Conservation (phyloP, 2,888 invertebrate species). For the Hemaris fuciformis region DNA sequence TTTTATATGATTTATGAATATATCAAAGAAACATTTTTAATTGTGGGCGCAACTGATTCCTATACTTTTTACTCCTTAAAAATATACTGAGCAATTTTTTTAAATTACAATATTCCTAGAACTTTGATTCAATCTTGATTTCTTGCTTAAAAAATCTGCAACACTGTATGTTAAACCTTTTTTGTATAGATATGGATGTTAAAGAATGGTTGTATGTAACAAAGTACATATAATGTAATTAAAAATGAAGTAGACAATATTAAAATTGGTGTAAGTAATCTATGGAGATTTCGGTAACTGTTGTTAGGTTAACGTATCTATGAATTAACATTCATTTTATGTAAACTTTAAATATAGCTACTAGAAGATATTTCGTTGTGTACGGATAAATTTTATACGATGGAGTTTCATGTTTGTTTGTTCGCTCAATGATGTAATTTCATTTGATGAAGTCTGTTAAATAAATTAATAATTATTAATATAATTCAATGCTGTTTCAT, state of each 20-base stretch:
- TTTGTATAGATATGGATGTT: not conserved
- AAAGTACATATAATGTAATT: constrained; percentile 6
- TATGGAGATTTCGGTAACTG: constrained; percentile 19
- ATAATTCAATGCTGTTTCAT: not conserved
- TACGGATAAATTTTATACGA: constrained; percentile 72
- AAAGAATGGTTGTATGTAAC: constrained; percentile 30
- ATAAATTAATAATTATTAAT: constrained; percentile 55
- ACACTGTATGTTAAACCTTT: not conserved
- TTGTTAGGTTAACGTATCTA: constrained; percentile 32
- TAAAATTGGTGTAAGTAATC: constrained; percentile 16
- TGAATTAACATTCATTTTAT: constrained; percentile 36
- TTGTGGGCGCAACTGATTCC: too few relatives aligned
- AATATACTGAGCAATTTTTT: not conserved
- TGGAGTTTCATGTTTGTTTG: constrained; percentile 57
- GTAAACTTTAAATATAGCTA: constrained; percentile 33
- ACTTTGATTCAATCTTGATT: not conserved
- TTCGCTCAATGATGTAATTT: constrained; percentile 74
- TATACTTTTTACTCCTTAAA: not conserved
- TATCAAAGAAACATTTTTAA: too few relatives aligned
- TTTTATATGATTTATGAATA: not conserved
- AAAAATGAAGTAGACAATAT: constrained; percentile 18
- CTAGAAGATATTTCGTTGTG: constrained; percentile 56
- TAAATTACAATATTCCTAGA: too few relatives aligned
- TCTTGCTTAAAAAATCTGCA: too few relatives aligned
- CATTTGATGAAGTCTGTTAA: constrained; percentile 69